A percentile compares a stretch with the other conserved stretches of the same genome.
phyloP scores from a whole-genome alignment of 2,888 invertebrate species.

The Nephrotoma flavescens region DNA sequence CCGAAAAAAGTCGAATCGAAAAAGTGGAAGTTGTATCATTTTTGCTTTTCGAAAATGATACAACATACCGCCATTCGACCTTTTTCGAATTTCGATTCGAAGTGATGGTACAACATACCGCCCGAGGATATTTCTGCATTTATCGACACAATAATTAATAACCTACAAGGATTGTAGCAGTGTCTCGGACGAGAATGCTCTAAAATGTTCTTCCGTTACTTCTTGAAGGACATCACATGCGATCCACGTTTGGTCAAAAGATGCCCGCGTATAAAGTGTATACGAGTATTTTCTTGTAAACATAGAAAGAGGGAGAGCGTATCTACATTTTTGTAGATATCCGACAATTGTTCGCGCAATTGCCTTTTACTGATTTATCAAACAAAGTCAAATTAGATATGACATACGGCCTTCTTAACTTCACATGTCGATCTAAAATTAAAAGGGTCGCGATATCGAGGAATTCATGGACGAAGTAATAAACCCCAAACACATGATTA shows the following conservation, averaged over 20 bases:
- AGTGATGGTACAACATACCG: too few relatives aligned
- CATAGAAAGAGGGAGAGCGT: too few relatives aligned
- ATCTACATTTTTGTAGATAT: too few relatives aligned
- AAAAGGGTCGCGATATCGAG: not conserved
- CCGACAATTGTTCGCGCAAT: not conserved
- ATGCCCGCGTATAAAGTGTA: not conserved
- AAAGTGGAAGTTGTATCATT: too few relatives aligned
- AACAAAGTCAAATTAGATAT: not conserved
- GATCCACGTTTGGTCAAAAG: too few relatives aligned
- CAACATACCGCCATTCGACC: too few relatives aligned
- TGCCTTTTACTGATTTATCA: not conserved
- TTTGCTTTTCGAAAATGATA: too few relatives aligned
- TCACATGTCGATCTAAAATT: not conserved
- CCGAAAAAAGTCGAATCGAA: too few relatives aligned
- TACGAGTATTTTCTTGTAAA: not conserved
- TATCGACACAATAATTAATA: too few relatives aligned
- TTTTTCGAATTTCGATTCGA: too few relatives aligned
- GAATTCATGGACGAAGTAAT: not conserved
- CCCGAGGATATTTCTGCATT: not conserved
- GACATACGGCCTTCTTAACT: not conserved
- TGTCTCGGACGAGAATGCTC: too few relatives aligned
- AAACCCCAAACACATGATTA: not conserved
- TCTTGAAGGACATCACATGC: not conserved
- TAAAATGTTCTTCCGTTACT: not conserved
- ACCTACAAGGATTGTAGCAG: too few relatives aligned